Conservation (phyloP, 2,113 vertebrate genomes). For the Heptranchias perlo region DNA sequence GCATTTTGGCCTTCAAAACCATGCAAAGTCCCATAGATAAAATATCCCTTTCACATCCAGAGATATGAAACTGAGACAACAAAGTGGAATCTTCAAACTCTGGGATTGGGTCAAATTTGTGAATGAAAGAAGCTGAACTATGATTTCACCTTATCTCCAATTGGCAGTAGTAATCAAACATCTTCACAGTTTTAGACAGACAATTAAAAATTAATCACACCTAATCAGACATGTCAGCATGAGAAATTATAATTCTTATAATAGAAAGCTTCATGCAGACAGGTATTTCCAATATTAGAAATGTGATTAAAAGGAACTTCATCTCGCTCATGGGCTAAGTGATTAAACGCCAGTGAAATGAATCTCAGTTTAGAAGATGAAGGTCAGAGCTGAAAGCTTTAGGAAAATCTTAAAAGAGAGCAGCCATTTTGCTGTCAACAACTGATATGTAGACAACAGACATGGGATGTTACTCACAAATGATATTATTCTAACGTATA, state of each 20-base stretch:
- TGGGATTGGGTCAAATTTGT: neutral
- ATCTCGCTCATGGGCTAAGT: neutral
- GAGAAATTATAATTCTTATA: neutral
- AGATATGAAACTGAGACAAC: neutral
- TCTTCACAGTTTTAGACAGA: neutral
- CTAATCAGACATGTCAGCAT: neutral
- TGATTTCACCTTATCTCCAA: too few species aligned
- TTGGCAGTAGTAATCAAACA: neutral
- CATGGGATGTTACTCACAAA: neutral
- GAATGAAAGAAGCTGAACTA: neutral
- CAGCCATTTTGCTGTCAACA: neutral
- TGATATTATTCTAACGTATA: neutral
- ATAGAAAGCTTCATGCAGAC: neutral
- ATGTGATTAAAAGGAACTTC: neutral
- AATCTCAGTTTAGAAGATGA: neutral
- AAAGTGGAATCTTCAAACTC: too few species aligned
- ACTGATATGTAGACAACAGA: neutral
- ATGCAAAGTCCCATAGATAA: neutral
- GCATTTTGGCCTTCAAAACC: neutral
- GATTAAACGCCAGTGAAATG: neutral
- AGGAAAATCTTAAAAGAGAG: neutral
- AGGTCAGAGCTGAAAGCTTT: neutral
- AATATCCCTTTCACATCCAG: neutral
- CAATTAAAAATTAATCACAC: neutral
- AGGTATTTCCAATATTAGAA: neutral